Percentiles rank a stretch among this genome's conserved stretches.
These are phyloP conservation scores for Protobothrops flavoviridis DNA, from an alignment of 2,113 vertebrate species.

Conservation along the genomic window DNA sequence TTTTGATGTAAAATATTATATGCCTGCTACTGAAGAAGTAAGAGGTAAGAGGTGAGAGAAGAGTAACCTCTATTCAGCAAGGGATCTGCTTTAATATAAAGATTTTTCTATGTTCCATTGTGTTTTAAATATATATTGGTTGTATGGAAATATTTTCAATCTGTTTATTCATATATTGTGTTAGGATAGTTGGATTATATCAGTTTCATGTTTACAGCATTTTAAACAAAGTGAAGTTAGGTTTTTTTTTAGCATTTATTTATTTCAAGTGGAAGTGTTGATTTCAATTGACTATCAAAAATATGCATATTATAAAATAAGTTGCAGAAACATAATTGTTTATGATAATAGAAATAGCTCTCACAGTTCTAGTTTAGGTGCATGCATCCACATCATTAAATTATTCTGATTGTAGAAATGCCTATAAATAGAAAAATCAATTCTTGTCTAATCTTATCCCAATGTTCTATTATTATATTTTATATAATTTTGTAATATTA, in stretches of 20 bases:
- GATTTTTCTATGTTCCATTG: not conserved
- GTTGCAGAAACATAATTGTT: not conserved
- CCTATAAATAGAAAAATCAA: not conserved
- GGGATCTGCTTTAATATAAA: not conserved
- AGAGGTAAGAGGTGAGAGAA: not conserved
- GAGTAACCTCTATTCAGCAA: not conserved
- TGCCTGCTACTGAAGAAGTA: not conserved
- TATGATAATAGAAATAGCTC: not conserved
- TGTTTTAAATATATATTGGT: not conserved
- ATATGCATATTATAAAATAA: not conserved
- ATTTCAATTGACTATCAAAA: not conserved
- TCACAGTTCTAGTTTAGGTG: not conserved
- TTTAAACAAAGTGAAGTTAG: not conserved
- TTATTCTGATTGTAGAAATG: not conserved
- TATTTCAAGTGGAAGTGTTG: not conserved
- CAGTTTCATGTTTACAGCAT: not conserved
- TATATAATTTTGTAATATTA: not conserved
- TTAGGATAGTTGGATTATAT: not conserved
- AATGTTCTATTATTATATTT: not conserved
- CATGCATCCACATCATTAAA: not conserved
- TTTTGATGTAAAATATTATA: not conserved
- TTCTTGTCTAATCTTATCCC: not conserved
- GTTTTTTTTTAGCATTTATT: not conserved
- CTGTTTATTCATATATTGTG: not conserved
- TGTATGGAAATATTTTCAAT: not conserved